Conservation (phyloP, 2,888 invertebrate species). For the Plagiodera versicolora region DNA sequence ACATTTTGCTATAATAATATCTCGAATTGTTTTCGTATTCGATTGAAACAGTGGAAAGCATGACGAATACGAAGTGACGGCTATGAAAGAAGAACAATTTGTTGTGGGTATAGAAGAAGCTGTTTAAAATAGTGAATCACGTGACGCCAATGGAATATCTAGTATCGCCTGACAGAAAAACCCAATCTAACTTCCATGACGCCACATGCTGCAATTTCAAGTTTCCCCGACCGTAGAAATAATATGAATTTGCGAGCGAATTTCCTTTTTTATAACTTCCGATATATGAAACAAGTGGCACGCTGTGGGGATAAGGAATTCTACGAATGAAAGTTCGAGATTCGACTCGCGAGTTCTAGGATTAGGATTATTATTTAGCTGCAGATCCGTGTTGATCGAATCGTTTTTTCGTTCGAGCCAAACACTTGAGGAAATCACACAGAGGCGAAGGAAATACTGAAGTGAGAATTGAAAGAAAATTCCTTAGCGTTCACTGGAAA, state of each 20-base stretch:
- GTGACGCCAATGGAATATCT: constrained; percentile 2
- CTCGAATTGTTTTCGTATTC: too few relatives aligned
- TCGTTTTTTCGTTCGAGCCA: background rate
- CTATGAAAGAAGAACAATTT: too few relatives aligned
- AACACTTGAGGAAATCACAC: too few relatives aligned
- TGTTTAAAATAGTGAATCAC: too few relatives aligned
- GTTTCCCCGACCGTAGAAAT: constrained; percentile 40
- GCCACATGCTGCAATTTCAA: constrained; percentile 48
- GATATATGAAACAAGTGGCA: constrained; percentile 26
- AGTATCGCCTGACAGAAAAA: constrained; percentile 44
- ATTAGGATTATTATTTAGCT: background rate
- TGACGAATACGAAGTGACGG: too few relatives aligned
- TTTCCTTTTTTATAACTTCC: constrained; percentile 35
- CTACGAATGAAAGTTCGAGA: background rate
- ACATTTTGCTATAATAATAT: too few relatives aligned
- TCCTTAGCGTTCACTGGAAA: too few relatives aligned
- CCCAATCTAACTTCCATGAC: constrained; percentile 47
- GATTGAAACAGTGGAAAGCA: too few relatives aligned
- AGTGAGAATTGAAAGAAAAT: too few relatives aligned
- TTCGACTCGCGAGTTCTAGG: background rate
- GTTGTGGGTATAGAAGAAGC: too few relatives aligned
- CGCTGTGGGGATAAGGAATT: constrained; percentile 14
- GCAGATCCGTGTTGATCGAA: background rate
- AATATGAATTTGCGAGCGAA: constrained; percentile 39
- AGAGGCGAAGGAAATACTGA: too few relatives aligned